Conservation (phyloP, 2,113 vertebrate species). For the Ptychochromis oligacanthus region DNA sequence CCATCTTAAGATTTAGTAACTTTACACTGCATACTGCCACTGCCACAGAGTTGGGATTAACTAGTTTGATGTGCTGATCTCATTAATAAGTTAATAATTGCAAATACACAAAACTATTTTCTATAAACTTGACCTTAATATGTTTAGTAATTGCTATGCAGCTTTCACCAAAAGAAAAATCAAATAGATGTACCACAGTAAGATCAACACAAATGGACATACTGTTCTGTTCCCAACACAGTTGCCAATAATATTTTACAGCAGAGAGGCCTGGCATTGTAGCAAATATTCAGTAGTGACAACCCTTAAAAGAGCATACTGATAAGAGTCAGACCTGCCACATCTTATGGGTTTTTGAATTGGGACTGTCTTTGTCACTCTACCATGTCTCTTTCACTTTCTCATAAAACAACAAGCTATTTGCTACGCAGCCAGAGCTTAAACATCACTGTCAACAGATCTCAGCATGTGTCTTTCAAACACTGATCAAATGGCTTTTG, state of each 20-base stretch:
- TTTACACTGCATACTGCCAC: neutral
- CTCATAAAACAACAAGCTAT: conserved; percentile 69
- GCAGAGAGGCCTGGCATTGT: neutral
- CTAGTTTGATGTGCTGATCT: neutral
- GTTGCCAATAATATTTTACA: conserved; percentile 18
- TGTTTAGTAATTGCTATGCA: neutral
- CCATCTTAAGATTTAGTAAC: neutral
- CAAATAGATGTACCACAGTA: neutral
- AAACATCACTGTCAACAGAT: conserved; percentile 65
- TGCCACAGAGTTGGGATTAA: neutral
- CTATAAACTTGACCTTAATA: neutral
- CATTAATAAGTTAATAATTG: neutral
- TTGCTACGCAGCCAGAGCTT: conserved; percentile 64
- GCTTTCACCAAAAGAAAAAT: neutral
- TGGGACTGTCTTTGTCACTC: conserved; percentile 42
- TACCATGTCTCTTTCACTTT: conserved; percentile 55
- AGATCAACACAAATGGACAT: neutral
- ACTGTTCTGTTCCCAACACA: neutral
- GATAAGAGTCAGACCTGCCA: conserved; percentile 29
- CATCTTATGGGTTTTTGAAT: conserved; percentile 54
- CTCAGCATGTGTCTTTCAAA: conserved; percentile 66
- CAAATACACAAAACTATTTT: neutral
- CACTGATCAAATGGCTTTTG: conserved; percentile 64
- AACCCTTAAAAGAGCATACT: conserved; percentile 25
- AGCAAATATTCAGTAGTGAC: conserved; percentile 34